Percentiles rank a stretch among this genome's conserved stretches.
Evolutionary conservation across 2,888 invertebrate species (phyloP).

Genomic region (Epiblema foenella): DNA sequence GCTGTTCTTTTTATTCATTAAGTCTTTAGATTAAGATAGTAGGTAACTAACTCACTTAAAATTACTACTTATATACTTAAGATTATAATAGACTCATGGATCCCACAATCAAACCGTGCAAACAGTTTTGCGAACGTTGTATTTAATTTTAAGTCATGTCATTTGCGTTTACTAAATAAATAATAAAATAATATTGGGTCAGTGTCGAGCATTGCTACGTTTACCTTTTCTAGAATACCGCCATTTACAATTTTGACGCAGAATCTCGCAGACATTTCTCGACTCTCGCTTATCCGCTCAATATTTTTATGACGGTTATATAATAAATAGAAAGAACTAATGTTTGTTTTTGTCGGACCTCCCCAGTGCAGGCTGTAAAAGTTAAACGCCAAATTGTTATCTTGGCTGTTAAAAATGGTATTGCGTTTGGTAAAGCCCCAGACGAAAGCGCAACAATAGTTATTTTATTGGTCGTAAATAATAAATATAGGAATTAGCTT

Average conservation of each 20-base stretch:
- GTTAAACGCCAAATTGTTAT: conserved; percentile 23
- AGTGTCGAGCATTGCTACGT: too few species aligned
- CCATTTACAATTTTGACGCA: background rate
- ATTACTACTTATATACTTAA: too few species aligned
- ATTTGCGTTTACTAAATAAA: too few species aligned
- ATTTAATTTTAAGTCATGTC: too few species aligned
- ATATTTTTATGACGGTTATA: conserved; percentile 50
- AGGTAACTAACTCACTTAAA: too few species aligned
- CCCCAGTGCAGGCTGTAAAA: conserved; percentile 26
- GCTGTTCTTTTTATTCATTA: too few species aligned
- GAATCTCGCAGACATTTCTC: background rate
- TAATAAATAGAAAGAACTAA: conserved; percentile 65
- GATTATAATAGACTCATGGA: too few species aligned
- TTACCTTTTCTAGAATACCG: background rate
- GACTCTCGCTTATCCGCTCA: background rate
- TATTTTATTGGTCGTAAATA: conserved; percentile 18
- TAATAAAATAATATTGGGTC: too few species aligned
- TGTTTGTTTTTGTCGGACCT: conserved; percentile 55
- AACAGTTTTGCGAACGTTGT: too few species aligned
- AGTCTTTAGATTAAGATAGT: too few species aligned
- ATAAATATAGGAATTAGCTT: background rate
- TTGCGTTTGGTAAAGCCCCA: conserved; percentile 39
- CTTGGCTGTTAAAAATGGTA: conserved; percentile 29
- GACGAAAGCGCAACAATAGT: conserved; percentile 11
- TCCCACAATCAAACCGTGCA: too few species aligned